Evolutionary conservation across 64 coral and sea anemone species (phyloP).

Genomic region (Actinia equina): DNA sequence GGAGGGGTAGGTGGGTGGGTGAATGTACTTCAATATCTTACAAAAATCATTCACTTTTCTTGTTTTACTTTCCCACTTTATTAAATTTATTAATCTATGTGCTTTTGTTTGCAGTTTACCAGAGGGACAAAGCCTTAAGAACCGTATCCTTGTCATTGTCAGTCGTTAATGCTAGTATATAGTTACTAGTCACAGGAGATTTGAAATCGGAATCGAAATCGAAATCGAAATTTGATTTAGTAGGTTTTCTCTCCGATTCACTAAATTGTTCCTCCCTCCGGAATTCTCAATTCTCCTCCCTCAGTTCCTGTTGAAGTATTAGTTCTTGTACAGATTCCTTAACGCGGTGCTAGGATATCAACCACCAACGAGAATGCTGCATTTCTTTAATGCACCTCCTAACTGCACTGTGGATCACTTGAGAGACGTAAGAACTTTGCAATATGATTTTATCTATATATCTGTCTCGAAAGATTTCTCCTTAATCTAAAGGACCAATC

Average conservation of each 20-base stretch:
- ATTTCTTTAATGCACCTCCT: conserved; percentile 97
- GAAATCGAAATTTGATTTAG: no score
- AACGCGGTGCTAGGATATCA: conserved; percentile 74
- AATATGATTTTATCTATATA: not conserved
- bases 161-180: not conserved
- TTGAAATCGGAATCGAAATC: no score
- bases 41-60: not conserved
- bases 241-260: no score
- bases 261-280: no score
- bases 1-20: not conserved
- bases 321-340: conserved; percentile 34
- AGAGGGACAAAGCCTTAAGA: conserved; percentile 96
- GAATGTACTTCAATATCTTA: not conserved
- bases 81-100: not conserved
- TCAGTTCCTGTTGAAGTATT: no score
- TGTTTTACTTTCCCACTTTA: not conserved
- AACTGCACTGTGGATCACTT: conserved; percentile 95
- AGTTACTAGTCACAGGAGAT: no score
- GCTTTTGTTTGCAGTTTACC: conserved; percentile 49
- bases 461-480: no score
- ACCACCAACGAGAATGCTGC: conserved; percentile 97
- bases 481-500: no score
- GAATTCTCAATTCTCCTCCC: no score
- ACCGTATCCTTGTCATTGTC: conserved; percentile 64
- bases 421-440: conserved; percentile 58